Base-by-base conservation (phyloP, 2,113 vertebrate genomes). In the Myodes glareolus region DNA sequence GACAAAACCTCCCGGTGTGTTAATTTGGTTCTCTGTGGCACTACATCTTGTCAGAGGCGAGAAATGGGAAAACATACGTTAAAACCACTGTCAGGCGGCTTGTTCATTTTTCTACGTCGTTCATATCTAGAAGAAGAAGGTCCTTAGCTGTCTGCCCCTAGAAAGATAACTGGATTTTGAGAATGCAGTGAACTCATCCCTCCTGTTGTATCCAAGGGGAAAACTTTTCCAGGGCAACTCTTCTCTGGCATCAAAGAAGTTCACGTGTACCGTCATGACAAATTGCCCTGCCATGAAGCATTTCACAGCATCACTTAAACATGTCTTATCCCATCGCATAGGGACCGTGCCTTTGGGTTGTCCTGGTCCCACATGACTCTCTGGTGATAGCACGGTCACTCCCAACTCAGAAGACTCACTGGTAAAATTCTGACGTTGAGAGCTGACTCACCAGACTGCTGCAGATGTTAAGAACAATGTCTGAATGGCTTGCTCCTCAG, bases 1-100 rank as follows among this genome's bases (percentile, higher is more conserved):
- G 97, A 95, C 97, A 98, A 98, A 99, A 84, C 96, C 96, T 99
- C 98, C 97, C 97, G 93, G 93, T 97, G 97, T 98, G 98, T 98
- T 98, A 98, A 98, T 98, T 98, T 98, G 67, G 65, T 97, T 98
- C 90, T 93, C 90, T 42, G 87, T 84, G 95, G 97, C 96, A 98
- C 95, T 98, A 95, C 2, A 25, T 98, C 97, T 97, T 98, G 97
- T 97, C 98, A 97, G 98, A 98, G 73, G 87, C 17, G 1, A 97
- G 88, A 97, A 98, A 98, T 98, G 96, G 94, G 94, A 97, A 98
- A 97, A 96, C 96, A 93, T 45, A 97, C 87, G 92, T 45, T 97
- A 97, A 96, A 81, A 98, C 91, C 96, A 96, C 84, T 97, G 96
- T 95, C 97, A 97, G 97, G 36, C 85, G 97, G 97, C 63, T 93